Conservation (phyloP, 2,113 vertebrate genomes). For the Nyctereutes procyonoides region DNA sequence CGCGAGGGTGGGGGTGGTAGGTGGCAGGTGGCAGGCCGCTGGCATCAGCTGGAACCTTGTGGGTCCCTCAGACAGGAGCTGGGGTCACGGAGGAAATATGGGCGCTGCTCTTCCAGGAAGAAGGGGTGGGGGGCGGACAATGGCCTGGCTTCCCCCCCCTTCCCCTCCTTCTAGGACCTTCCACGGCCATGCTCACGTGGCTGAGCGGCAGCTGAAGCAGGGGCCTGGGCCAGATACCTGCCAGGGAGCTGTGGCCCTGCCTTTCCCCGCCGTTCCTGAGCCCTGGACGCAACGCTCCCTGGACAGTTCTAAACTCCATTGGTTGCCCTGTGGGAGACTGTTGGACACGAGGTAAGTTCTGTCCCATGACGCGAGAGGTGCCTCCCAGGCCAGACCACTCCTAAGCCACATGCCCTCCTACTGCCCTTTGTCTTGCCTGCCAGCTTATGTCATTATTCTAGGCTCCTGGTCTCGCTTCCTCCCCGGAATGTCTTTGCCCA, state of each 20-base stretch:
- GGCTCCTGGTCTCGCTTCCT: not conserved
- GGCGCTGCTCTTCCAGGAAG: not conserved
- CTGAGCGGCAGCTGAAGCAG: not conserved
- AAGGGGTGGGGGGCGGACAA: no score
- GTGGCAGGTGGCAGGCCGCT: not conserved
- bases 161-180: not conserved
- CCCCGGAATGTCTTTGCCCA: not conserved
- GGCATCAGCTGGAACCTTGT: not conserved
- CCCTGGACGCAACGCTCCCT: fast-evolving
- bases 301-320: fast-evolving
- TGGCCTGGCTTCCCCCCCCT: no score
- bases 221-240: not conserved
- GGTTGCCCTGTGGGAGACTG: not conserved
- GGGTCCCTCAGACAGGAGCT: not conserved
- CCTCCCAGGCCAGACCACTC: not conserved
- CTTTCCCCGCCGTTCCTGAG: not conserved
- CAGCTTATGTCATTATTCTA: not conserved
- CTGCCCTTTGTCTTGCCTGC: not conserved
- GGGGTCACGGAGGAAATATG: not conserved
- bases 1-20: not conserved
- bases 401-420: not conserved
- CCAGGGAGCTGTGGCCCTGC: not conserved
- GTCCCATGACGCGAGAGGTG: not conserved
- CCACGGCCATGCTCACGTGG: not conserved
- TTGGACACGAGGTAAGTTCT: not conserved